These are phyloP conservation scores for Cydia fagiglandana DNA, from an alignment of 1,140 invertebrate genomes.

Conservation along the genomic window DNA sequence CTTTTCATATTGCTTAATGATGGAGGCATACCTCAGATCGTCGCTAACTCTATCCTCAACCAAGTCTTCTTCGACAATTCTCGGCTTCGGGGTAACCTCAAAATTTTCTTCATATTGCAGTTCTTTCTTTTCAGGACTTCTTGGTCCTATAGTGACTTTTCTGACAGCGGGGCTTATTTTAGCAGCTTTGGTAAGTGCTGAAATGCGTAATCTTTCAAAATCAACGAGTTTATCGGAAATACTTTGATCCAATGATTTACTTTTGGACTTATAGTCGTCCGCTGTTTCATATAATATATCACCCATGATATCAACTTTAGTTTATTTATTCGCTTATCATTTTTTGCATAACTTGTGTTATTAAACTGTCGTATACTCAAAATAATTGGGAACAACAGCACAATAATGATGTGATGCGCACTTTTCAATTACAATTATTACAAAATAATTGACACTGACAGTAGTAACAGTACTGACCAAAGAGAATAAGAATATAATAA, in stretches of 20 bases:
- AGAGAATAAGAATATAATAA: too few relatives aligned
- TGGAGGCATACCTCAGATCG: conserved; percentile 62
- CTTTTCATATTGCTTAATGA: conserved; percentile 67
- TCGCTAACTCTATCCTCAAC: conserved; percentile 63
- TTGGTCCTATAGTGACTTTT: conserved; percentile 76
- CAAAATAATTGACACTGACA: too few relatives aligned
- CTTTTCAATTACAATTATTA: neutral
- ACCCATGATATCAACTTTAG: conserved; percentile 36
- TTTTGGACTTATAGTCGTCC: conserved; percentile 30
- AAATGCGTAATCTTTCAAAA: conserved; percentile 68
- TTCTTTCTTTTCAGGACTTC: conserved; percentile 57
- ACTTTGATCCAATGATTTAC: conserved; percentile 53
- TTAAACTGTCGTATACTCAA: neutral
- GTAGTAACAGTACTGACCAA: too few relatives aligned
- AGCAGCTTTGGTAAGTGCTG: conserved; percentile 72
- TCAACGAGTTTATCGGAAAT: conserved; percentile 57
- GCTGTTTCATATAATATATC: conserved; percentile 39
- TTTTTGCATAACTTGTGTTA: neutral
- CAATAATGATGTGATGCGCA: neutral
- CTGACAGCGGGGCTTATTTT: conserved; percentile 72
- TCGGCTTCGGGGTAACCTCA: conserved; percentile 38
- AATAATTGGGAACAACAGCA: neutral
- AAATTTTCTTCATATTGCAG: conserved; percentile 34
- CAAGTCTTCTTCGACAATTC: conserved; percentile 42
- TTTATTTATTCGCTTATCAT: neutral